Percentiles rank a stretch among this genome's conserved stretches.
Evolutionary conservation across 2,888 invertebrate genomes (phyloP).

Genomic region (Yponomeuta malinellus): DNA sequence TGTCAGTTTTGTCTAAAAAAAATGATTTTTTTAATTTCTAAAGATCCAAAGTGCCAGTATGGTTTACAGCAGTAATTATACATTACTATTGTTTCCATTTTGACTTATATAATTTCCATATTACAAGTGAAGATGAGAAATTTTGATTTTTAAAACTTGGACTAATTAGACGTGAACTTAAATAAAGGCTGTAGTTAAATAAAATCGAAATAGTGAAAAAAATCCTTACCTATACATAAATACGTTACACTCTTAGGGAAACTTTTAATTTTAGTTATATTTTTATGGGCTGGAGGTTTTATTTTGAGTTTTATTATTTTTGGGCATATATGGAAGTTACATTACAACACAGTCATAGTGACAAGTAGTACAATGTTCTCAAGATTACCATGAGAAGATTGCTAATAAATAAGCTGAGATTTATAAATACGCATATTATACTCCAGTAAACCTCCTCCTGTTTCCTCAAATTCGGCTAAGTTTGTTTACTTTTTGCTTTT

Average conservation of each 20-base stretch:
- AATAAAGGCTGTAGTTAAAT: not conserved
- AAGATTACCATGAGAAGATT: conserved; percentile 65
- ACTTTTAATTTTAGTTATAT: conserved; percentile 18
- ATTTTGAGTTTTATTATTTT: conserved; percentile 23
- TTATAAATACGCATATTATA: not conserved
- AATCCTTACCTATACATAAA: not conserved
- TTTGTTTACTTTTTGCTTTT: conserved; percentile 34
- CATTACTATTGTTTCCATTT: conserved; percentile 11
- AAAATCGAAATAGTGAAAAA: not conserved
- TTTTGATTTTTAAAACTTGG: not conserved
- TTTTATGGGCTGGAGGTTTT: conserved; percentile 34
- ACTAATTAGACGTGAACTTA: not conserved
- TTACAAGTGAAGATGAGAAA: conserved; percentile 21
- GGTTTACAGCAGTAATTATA: not conserved
- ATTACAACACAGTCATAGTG: conserved; percentile 26
- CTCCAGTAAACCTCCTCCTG: conserved; percentile 67
- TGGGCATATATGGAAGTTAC: conserved; percentile 54
- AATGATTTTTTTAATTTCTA: not conserved
- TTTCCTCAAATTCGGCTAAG: conserved; percentile 54
- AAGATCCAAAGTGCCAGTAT: not conserved
- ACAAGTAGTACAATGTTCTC: not conserved
- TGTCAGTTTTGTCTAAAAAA: not conserved
- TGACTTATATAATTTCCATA: conserved; percentile 55
- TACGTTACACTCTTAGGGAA: not conserved
- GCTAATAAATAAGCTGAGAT: conserved; percentile 11